Evolutionary conservation across 2,888 invertebrate species (phyloP).

Genomic region (Pollenia labialis): DNA sequence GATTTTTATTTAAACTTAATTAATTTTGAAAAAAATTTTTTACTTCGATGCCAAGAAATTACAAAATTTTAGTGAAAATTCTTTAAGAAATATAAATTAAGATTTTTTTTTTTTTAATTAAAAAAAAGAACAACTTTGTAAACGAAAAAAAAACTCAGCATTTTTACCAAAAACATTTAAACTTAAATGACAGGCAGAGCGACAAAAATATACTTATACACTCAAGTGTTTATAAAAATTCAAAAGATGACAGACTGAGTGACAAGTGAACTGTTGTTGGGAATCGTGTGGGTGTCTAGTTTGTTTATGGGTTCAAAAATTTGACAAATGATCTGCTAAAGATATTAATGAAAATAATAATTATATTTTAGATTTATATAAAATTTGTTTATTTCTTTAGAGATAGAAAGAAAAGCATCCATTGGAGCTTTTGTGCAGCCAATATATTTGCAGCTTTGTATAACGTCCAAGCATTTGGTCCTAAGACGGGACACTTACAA

Average conservation of each 20-base stretch:
- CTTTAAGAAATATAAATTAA: background rate
- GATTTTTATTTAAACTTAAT: constrained; percentile 51
- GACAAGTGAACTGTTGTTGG: background rate
- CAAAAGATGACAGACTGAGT: background rate
- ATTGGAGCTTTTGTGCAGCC: no score
- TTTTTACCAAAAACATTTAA: background rate
- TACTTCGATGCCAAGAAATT: constrained; percentile 16
- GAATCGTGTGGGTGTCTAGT: background rate
- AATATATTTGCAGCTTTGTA: no score
- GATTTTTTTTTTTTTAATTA: background rate
- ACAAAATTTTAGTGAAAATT: background rate
- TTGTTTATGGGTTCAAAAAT: background rate
- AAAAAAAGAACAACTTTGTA: background rate
- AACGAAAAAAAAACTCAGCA: background rate
- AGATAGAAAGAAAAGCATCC: no score
- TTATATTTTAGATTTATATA: no score
- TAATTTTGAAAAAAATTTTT: background rate
- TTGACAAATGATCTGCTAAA: background rate
- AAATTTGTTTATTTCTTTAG: no score
- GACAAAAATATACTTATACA: no score
- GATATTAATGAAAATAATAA: background rate
- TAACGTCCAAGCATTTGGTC: no score
- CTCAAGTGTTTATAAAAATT: background rate
- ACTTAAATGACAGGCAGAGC: no score
- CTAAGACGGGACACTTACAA: no score